These are phyloP conservation scores for Scaptomyza reducta DNA, from an alignment of 2,888 invertebrate genomes.

Conservation along the genomic window DNA sequence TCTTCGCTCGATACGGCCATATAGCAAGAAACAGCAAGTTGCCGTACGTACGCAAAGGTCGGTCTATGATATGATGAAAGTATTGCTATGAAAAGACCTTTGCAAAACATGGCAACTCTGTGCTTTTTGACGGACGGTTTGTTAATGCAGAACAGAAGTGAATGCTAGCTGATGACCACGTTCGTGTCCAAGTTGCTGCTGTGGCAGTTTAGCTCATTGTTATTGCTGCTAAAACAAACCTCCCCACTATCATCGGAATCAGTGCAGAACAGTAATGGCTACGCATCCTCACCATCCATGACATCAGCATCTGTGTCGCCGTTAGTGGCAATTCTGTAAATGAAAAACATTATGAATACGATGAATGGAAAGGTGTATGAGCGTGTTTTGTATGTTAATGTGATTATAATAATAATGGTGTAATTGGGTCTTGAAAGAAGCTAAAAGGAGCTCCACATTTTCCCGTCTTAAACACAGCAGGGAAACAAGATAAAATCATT, in stretches of 20 bases:
- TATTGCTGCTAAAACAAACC: constrained; percentile 67
- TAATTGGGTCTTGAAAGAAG: neutral
- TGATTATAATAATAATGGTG: neutral
- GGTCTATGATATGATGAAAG: constrained; percentile 31
- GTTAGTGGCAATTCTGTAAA: constrained; percentile 80
- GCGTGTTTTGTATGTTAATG: neutral
- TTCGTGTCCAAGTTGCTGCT: constrained; percentile 62
- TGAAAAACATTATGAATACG: constrained; percentile 44
- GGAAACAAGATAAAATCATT: too few relatives aligned
- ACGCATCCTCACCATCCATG: constrained; percentile 81
- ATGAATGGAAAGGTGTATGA: constrained; percentile 25
- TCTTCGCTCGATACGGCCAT: constrained; percentile 41
- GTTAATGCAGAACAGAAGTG: constrained; percentile 20
- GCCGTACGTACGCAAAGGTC: neutral
- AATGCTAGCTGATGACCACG: constrained; percentile 72
- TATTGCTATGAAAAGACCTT: constrained; percentile 1
- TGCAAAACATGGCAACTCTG: constrained; percentile 31
- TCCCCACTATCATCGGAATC: constrained; percentile 83
- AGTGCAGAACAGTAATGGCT: constrained; percentile 84
- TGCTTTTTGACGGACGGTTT: constrained; percentile 33
- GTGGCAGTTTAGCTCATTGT: constrained; percentile 61
- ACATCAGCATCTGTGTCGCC: constrained; percentile 70
- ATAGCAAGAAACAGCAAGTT: constrained; percentile 10
- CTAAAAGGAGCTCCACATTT: neutral
- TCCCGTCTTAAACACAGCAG: too few relatives aligned